Base-by-base conservation (phyloP, 2,888 invertebrate species). In the Erebia epiphron region DNA sequence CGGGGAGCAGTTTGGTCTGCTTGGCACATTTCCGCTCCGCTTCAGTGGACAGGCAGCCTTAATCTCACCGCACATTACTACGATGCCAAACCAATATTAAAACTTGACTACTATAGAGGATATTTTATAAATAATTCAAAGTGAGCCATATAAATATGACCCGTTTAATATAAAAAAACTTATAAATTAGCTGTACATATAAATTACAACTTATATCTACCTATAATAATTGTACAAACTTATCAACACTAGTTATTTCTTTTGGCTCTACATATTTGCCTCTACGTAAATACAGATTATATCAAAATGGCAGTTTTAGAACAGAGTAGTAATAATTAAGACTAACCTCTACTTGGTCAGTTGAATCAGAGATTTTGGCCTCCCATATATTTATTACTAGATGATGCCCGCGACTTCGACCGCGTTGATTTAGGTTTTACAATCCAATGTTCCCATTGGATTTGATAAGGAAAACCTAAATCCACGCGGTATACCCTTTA, bases 231-330 rank as follows among this genome's bases (percentile, higher is more conserved):
- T 77, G 76, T 80, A 81, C 80, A 65, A 65, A 54, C 10, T 46
- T 21, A 80, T 79, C 75, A 26, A 26, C 26, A 77, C 77, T 79
- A 79, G 79, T 46, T 13, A 46, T 46, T 46, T 46, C 13, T 46
- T 46, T 46, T 80, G 79, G 81, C 82, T 80, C 80, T 57, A 26
- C 21, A 57, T 57, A 57, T 57, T 57, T 80, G 79, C 81, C 82
- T 80, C 80, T 46, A 71, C 57, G 11, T 70, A 56, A 54, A 56
- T 65, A 61, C n/a, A 4, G n/a, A 35, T 35, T 56, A 58, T 66
- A 70, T 68, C 62, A 71, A 67, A 73, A 68, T 67, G 68, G 68
- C 70, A 73, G 70, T 74, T 65, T 65, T 65, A 69, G 43, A 60
- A 63, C 62, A 54, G n/a, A n/a, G 16, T n/a, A 52, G n/a, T 9